Conservation (phyloP, 2,888 invertebrate genomes). For the Nysson spinosus region DNA sequence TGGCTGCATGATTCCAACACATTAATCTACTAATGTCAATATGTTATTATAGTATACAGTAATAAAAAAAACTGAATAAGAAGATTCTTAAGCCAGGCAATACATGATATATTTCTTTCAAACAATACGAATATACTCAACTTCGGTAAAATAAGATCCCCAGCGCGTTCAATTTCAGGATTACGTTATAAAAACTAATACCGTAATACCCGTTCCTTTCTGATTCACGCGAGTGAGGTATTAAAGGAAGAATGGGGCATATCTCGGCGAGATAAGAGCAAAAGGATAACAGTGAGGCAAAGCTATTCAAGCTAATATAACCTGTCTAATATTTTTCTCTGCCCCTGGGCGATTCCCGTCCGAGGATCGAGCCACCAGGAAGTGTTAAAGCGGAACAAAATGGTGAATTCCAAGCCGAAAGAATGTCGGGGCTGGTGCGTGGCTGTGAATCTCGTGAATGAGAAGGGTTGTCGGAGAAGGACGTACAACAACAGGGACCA, state of each 20-base stretch:
- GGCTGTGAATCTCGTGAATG: slow-evolving; percentile 1
- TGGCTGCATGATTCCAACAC: too few species aligned
- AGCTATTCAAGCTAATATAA: slow-evolving; percentile 36
- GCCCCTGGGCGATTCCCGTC: slow-evolving; percentile 21
- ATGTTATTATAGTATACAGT: too few species aligned
- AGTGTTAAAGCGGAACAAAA: slow-evolving; percentile 50
- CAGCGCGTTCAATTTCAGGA: too few species aligned
- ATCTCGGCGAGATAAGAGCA: slow-evolving; percentile 12
- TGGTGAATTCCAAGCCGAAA: slow-evolving; percentile 55
- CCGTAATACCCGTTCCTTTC: not conserved
- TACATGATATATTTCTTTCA: too few species aligned
- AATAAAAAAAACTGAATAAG: too few species aligned
- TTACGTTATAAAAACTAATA: not conserved
- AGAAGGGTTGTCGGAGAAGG: slow-evolving; percentile 5
- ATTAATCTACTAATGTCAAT: too few species aligned
- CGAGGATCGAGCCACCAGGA: slow-evolving; percentile 27
- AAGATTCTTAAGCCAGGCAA: too few species aligned
- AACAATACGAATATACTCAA: too few species aligned
- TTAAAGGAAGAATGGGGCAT: too few species aligned
- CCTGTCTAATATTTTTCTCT: slow-evolving; percentile 55
- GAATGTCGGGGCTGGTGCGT: slow-evolving; percentile 50
- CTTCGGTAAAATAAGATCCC: too few species aligned
- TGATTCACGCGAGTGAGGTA: too few species aligned
- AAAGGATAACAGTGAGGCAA: too few species aligned
- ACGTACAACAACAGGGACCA: slow-evolving; percentile 11